phyloP scores from a whole-genome alignment of 23 tunicate genomes.

The Halocynthia roretzi region DNA sequence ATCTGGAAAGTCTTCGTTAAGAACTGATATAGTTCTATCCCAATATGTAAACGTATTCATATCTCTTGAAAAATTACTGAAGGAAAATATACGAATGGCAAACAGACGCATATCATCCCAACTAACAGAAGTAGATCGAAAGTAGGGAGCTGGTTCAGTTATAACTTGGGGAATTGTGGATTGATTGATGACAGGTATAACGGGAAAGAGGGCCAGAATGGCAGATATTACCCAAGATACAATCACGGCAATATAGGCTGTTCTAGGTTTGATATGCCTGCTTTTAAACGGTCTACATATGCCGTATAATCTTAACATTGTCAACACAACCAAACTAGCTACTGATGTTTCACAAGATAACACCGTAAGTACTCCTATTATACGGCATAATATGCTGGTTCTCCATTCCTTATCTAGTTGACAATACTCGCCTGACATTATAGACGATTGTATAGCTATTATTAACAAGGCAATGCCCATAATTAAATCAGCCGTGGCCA shows the following conservation, averaged over 20 bases:
- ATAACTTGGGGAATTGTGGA: constrained; percentile 24
- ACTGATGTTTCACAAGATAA: constrained; percentile 49
- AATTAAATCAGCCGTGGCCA: constrained; percentile 44
- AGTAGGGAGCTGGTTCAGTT: background rate
- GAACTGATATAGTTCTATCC: background rate
- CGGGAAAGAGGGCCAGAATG: constrained; percentile 15
- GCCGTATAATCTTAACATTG: constrained; percentile 16
- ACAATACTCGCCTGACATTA: constrained; percentile 31
- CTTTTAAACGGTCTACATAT: constrained; percentile 20
- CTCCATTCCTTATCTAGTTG: constrained; percentile 30
- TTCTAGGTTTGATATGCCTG: background rate
- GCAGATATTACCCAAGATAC: constrained; percentile 21
- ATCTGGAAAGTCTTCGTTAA: background rate
- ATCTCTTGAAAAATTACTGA: background rate
- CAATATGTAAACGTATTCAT: background rate
- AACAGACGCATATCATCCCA: constrained; percentile 12
- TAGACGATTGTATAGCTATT: constrained; percentile 21
- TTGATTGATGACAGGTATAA: constrained; percentile 9
- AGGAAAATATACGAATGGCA: constrained; percentile 9
- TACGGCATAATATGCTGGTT: constrained; percentile 10
- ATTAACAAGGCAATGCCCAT: constrained; percentile 44
- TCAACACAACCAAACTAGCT: constrained; percentile 27
- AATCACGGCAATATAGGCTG: background rate
- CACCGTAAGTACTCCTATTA: constrained; percentile 27
- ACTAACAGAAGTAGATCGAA: constrained; percentile 1